Base-by-base conservation (phyloP, 1,140 invertebrate genomes). In the Leguminivora glycinivorella region DNA sequence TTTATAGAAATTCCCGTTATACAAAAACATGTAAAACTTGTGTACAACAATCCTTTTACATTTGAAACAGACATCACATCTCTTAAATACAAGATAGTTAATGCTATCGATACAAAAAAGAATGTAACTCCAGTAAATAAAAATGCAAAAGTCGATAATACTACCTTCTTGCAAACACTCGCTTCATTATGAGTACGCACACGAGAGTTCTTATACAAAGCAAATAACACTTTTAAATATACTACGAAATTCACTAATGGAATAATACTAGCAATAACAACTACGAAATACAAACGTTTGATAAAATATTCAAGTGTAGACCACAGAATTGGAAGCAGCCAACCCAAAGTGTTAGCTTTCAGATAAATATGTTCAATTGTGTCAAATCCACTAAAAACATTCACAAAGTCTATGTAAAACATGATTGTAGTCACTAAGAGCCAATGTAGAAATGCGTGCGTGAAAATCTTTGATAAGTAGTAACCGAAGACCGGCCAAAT, bases 151-250 rank as follows among this genome's bases (percentile, higher is more conserved):
- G 47, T 52, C 7, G 47, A 52, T 22, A 52, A 19, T 19, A 52
- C 6, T 19, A 52, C 0, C 7, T 19, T 52, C 2, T 52, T 52
- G 2, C n/a, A n/a, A 52, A 22, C 9, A 52, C 17, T 7, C 6
- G n/a, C 17, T 2, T 52, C 17, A 52, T 17, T 5, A n/a, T 52
- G n/a, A 7, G 47, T 22, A 17, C 47, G 47, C 0, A 52, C 47
- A 52, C 14, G 14, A 52, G 47, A 52, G 17, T 52, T 52, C 17
- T 17, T 52, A 52, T 19, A 52, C 47, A 52, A 52, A 9, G 17
- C 47, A 52, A 52, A 52, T 17, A 43, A 43, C 40, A 43, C 40
- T 43, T 17, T 43, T 43, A 43, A 43, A 43, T 43, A 43, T 14
- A 12, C 40, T 2, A 43, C n/a, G n/a, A 43, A 43, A 43, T 43